Conservation (phyloP, 2,797 vertebrate genomes). For the Paramormyrops hopkinsi region DNA sequence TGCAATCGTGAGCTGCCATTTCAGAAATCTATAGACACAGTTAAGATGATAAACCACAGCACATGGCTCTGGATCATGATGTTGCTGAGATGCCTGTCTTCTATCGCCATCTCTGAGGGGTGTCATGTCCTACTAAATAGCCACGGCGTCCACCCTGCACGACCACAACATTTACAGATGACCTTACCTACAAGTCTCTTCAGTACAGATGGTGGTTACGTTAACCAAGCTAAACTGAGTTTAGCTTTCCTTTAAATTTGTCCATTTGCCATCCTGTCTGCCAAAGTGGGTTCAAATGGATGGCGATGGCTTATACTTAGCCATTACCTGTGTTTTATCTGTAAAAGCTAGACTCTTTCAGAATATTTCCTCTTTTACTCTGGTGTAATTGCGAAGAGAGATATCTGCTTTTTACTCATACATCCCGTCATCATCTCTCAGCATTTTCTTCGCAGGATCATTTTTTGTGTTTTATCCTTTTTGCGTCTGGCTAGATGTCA, state of each 20-base stretch:
- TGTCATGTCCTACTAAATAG: neutral
- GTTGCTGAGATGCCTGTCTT: neutral
- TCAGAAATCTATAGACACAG: neutral
- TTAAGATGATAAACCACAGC: neutral
- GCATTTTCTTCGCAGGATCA: neutral
- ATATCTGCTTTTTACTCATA: neutral
- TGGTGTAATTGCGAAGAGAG: neutral
- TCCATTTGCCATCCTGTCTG: neutral
- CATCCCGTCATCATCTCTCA: neutral
- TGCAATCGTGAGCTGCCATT: slow-evolving; percentile 21
- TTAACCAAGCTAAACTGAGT: neutral
- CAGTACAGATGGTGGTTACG: neutral
- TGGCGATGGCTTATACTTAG: neutral
- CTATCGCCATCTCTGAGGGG: neutral
- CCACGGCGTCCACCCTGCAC: neutral
- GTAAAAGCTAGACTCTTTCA: neutral
- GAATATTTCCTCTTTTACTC: neutral
- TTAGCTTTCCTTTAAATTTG: neutral
- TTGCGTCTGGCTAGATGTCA: neutral
- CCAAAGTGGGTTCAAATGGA: neutral
- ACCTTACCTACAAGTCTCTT: neutral
- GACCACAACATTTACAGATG: neutral
- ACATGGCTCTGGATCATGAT: neutral
- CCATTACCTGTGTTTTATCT: neutral
- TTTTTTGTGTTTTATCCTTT: neutral